Evolutionary conservation across 2,797 vertebrate species (phyloP), one percentile per base, ranked within the genome.

Genomic region (Urocyon cinereoargenteus): DNA sequence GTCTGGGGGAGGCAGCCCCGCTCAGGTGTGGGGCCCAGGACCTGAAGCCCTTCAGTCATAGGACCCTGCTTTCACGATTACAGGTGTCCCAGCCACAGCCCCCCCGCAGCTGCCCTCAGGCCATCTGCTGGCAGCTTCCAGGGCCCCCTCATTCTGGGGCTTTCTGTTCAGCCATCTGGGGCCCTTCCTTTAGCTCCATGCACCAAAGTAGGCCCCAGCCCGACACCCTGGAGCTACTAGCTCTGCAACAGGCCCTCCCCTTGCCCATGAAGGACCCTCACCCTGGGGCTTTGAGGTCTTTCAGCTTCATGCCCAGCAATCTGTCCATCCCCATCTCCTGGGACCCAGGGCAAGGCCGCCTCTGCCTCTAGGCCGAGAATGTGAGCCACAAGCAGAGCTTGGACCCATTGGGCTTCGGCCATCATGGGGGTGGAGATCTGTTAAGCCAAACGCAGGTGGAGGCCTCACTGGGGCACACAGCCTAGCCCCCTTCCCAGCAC

Each of bases 301-400:
- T 11, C n/a, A 34, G 22, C 53, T 2, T 2, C 2, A 2, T 5
- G 8, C 12, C 5, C 1, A 4, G 14, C 51, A 3, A 7, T 7
- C 13, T 34, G 21, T 18, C 51, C 53, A 18, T 6, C 45, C 36
- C 2, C 0, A 0, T 24, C 16, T 28, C 22, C 0, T 0, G 24
- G 36, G 73, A 55, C 21, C 40, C 28, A 6, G 31, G 40, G 72
- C 22, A 40, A 5, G 79, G 18, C 26, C 19, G 45, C 28, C 45
- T 21, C 45, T 18, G 26, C 45, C 15, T 13, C 10, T 5, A 22
- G 78, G 68, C 64, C 2, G 4, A 57, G 5, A 59, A 3, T 3
- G 19, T 31, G 34, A 40, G 55, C 75, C 26, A 16, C 5, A 12
- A 24, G 26, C 68, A 61, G 86, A 16, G 10, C 24, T 6, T 18